Percentiles rank a stretch among this genome's conserved stretches.
Conservation (phyloP, 1,140 invertebrate species). For the Bradysia coprophila region DNA sequence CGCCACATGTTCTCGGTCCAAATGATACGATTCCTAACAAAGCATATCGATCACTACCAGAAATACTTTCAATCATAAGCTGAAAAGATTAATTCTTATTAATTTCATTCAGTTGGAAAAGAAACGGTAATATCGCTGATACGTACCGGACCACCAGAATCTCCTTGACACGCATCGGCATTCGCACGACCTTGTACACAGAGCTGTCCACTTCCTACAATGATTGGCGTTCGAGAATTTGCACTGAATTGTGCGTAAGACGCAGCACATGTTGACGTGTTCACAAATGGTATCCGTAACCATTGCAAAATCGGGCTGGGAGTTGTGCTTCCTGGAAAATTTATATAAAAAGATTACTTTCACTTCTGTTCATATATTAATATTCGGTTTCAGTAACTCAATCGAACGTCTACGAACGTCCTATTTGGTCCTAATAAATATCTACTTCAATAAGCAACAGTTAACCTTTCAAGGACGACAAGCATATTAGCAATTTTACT, state of each 20-base stretch:
- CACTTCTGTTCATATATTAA: not conserved
- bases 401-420: too few species aligned
- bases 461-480: too few species aligned
- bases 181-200: conserved; percentile 28
- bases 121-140: too few species aligned
- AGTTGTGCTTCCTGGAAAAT: conserved; percentile 4
- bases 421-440: too few species aligned
- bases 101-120: too few species aligned
- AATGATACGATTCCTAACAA: conserved; percentile 48
- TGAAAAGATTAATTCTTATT: too few species aligned
- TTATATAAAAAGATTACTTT: not conserved
- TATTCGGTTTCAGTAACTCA: conserved; percentile 4
- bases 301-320: conserved; percentile 14
- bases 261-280: conserved; percentile 16
- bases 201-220: conserved; percentile 25
- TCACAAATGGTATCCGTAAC: conserved; percentile 26
- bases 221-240: conserved; percentile 23
- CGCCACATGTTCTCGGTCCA: conserved; percentile 34
- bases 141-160: too few species aligned
- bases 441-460: too few species aligned
- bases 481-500: too few species aligned
- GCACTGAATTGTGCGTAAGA: conserved; percentile 19
- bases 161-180: conserved; percentile 24
- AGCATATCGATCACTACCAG: conserved; percentile 25
- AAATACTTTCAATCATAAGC: conserved; percentile 31